These are phyloP conservation scores for Tiliqua scincoides DNA, from an alignment of 2,113 vertebrate species.

Conservation along the genomic window DNA sequence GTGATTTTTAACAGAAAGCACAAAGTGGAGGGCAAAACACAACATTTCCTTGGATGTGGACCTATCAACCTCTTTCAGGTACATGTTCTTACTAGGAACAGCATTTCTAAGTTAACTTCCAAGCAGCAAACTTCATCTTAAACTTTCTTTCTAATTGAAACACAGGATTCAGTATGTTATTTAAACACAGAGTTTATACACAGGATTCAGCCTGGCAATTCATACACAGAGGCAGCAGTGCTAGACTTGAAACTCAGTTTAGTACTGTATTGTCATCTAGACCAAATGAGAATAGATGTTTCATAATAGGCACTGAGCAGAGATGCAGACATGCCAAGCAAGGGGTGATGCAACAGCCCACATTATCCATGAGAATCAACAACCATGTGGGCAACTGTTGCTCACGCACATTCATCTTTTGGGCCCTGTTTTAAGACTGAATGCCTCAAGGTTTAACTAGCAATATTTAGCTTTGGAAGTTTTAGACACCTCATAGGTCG, in stretches of 20 bases:
- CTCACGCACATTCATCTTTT: background rate
- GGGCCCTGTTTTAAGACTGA: background rate
- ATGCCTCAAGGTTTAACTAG: background rate
- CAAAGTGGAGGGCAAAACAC: background rate
- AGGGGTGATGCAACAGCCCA: background rate
- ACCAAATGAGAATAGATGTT: background rate
- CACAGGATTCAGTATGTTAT: background rate
- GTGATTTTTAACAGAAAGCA: background rate
- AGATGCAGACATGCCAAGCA: background rate
- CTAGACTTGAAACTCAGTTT: background rate
- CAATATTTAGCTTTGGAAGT: background rate
- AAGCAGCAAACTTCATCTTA: background rate
- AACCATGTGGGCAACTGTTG: slow-evolving; percentile 1
- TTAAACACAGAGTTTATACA: background rate
- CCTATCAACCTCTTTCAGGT: background rate
- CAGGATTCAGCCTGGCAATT: background rate
- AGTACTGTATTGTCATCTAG: no score
- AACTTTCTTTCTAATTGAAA: no score
- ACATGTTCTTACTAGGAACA: background rate
- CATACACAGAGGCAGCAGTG: no score
- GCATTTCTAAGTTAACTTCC: background rate
- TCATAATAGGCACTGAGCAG: background rate
- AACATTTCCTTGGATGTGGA: background rate
- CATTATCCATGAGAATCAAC: background rate
- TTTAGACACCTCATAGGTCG: background rate